These are phyloP conservation scores for Xylophagus ater DNA, from an alignment of 2,888 invertebrate genomes.

Conservation along the genomic window DNA sequence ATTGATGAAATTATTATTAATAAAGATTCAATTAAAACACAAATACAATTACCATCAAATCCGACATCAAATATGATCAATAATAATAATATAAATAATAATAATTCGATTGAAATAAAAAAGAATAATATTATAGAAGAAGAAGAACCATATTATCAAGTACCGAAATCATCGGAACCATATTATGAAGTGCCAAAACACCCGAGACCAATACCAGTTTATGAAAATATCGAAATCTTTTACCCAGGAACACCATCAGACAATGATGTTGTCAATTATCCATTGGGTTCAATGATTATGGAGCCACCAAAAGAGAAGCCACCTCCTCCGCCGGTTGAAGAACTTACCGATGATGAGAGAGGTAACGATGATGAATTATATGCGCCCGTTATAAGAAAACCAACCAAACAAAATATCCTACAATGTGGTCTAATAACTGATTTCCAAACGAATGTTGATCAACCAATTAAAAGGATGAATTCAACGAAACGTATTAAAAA, in stretches of 20 bases:
- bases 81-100: no score
- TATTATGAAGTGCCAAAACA: constrained; percentile 38
- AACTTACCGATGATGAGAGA: constrained; percentile 39
- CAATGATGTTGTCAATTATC: constrained; percentile 25
- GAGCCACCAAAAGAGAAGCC: constrained; percentile 81
- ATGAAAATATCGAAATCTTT: constrained; percentile 51
- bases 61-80: no score
- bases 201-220: constrained; percentile 44
- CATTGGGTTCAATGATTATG: constrained; percentile 29
- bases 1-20: constrained; percentile 28
- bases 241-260: constrained; percentile 35
- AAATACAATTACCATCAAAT: no score
- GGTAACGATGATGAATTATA: constrained; percentile 31
- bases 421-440: constrained; percentile 12
- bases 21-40: no score
- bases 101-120: no score
- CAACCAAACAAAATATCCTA: not conserved
- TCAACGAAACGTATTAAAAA: constrained; percentile 78
- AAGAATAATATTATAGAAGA: constrained; percentile 15
- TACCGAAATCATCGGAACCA: constrained; percentile 36
- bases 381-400: constrained; percentile 10
- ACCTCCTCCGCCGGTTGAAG: constrained; percentile 65
- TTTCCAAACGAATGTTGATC: constrained; percentile 35
- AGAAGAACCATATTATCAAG: constrained; percentile 37
- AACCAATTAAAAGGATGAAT: constrained; percentile 57